phyloP scores from a whole-genome alignment of 1,140 invertebrate genomes.

The Metaphire vulgaris region DNA sequence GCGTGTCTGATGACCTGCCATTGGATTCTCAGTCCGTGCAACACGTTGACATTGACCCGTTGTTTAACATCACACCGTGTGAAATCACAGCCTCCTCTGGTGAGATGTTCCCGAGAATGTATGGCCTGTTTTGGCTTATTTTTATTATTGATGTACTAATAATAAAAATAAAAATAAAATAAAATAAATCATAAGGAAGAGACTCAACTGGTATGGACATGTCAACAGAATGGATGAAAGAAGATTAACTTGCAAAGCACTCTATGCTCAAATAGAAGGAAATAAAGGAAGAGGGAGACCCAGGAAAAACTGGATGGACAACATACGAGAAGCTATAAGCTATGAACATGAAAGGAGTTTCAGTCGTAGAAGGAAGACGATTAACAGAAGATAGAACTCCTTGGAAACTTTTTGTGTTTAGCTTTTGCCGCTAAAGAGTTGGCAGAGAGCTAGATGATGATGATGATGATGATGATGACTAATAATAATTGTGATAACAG shows the following conservation, averaged over 20 bases:
- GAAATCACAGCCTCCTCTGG: neutral
- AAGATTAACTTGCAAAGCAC: neutral
- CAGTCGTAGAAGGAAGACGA: too few species aligned
- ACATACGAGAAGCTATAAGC: too few species aligned
- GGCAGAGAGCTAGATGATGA: too few species aligned
- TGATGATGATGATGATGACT: too few species aligned
- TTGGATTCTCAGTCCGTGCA: neutral
- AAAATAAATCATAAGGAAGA: neutral
- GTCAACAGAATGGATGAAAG: neutral
- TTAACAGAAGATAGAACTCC: too few species aligned
- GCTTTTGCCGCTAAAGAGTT: too few species aligned
- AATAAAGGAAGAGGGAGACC: too few species aligned
- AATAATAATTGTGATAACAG: too few species aligned
- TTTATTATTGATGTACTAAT: neutral
- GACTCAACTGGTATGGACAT: neutral
- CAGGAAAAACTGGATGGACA: too few species aligned
- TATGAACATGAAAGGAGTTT: too few species aligned
- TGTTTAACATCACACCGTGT: neutral
- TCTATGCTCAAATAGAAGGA: too few species aligned
- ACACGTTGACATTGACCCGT: neutral
- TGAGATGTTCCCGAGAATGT: neutral
- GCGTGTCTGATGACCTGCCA: neutral
- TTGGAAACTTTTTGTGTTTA: too few species aligned
- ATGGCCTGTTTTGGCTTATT: neutral
- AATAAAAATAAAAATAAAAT: neutral